Evolutionary conservation across 2,113 vertebrate genomes (phyloP).

Genomic region (Anoplopoma fimbria): DNA sequence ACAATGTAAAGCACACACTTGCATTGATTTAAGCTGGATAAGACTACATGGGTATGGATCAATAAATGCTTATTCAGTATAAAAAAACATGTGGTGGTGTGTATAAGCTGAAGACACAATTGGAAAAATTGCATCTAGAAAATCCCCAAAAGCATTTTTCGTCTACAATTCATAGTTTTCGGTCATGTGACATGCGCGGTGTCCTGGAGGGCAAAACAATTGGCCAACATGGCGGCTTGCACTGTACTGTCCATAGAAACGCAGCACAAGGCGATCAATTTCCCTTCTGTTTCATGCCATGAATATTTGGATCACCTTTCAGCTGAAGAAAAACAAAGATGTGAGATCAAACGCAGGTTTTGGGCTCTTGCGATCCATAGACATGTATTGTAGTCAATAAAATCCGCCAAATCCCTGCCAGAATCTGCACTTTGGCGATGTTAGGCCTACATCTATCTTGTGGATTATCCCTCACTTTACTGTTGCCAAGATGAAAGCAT

Average conservation of each 20-base stretch:
- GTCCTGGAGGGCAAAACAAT: not conserved
- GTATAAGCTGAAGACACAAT: not conserved
- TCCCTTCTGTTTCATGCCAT: not conserved
- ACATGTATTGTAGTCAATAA: not conserved
- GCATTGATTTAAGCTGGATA: conserved; percentile 5
- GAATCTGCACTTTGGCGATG: not conserved
- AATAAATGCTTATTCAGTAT: conserved; percentile 8
- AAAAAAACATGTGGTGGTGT: not conserved
- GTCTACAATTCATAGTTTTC: not conserved
- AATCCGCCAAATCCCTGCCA: not conserved
- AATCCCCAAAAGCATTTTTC: not conserved
- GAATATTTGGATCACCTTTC: not conserved
- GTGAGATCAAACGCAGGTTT: not conserved
- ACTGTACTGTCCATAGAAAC: not conserved
- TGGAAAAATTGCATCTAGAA: not conserved
- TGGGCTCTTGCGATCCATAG: not conserved
- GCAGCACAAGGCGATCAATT: not conserved
- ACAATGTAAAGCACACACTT: conserved; percentile 16
- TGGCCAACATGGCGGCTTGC: not conserved
- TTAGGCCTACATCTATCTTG: not conserved
- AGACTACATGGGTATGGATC: not conserved
- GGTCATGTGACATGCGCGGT: not conserved
- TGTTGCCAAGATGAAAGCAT: not conserved
- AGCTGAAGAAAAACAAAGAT: not conserved
- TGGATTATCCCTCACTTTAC: not conserved